Base-by-base conservation (phyloP, 2,888 invertebrate genomes). In the Eupithecia subfuscata region DNA sequence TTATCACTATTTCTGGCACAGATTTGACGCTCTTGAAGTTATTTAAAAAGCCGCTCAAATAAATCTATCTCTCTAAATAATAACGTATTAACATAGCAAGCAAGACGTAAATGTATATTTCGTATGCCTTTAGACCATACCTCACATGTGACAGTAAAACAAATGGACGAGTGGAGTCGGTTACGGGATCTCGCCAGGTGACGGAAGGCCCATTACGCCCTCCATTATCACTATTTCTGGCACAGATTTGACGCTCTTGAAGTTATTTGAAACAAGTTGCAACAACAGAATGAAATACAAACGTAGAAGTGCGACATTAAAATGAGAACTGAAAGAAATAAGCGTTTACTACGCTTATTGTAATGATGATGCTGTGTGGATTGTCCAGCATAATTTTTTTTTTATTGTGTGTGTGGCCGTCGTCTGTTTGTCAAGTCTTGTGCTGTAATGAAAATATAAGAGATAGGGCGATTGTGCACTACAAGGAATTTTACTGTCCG, bases 81-180 rank as follows among this genome's bases (percentile, higher is more conserved):
- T 43, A 43, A 43, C 12, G 2, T 12, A 43, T 43, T 14, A 14
- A 12, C 43, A 0, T 18, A 48, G n/a, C 52, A n/a, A 48, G n/a
- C 52, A n/a, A n/a, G 52, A 52, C n/a, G 1, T n/a, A 9, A 56
- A 56, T 56, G 12, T 56, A 56, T 25, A 22, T 25, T 30, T 70
- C 18, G 14, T 43, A 5, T 30, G 22, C 8, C 48, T 73, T 79
- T 79, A 72, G 34, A 43, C 71, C 56, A 11, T 69, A 64, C 12
- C 22, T n/a, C 76, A 80, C 77, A 82, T 81, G 81, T 81, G 84
- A 79, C 84, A 82, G 79, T 83, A 81, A 84, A 85, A 84, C 84
- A 85, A 86, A 86, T 83, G 82, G 74, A 81, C 80, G 85, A 85
- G 83, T 83, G 81, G 25, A 60, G 60, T 85, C 85, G 80, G 83